phyloP scores from a whole-genome alignment of 2,113 vertebrate genomes.

The Hippocampus mohnikei region DNA sequence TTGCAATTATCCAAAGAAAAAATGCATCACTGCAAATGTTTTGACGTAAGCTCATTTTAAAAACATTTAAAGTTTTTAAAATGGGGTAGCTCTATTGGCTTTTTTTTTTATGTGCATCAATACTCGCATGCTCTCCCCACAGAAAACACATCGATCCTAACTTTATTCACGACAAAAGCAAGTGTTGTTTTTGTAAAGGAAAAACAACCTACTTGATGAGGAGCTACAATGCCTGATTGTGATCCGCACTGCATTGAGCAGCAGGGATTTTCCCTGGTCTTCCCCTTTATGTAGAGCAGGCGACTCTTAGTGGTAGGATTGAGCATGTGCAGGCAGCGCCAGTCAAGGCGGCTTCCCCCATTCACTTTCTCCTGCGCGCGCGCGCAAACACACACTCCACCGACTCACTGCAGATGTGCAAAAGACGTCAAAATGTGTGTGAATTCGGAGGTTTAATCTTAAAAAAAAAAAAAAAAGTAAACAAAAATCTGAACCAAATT shows the following conservation, averaged over 20 bases:
- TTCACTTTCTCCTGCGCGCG: not conserved
- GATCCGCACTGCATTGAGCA: constrained; percentile 15
- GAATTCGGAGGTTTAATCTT: not conserved
- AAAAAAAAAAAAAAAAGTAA: too few species aligned
- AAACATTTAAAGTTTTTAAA: too few species aligned
- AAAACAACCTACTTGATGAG: too few species aligned
- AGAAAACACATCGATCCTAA: too few species aligned
- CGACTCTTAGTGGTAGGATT: constrained; percentile 54
- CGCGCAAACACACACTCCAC: not conserved
- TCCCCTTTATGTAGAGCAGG: constrained; percentile 32
- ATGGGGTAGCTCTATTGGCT: too few species aligned
- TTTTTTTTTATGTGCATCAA: not conserved
- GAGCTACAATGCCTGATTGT: not conserved
- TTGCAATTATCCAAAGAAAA: not conserved
- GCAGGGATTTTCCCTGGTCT: constrained; percentile 42
- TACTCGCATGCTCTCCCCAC: too few species aligned
- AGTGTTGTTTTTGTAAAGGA: too few species aligned
- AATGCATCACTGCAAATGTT: not conserved
- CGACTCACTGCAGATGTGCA: not conserved
- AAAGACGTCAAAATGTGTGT: not conserved
- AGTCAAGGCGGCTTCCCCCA: constrained; percentile 35
- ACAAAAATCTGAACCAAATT: not conserved
- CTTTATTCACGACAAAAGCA: too few species aligned
- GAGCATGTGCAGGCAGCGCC: constrained; percentile 38
- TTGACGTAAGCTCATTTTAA: not conserved